phyloP scores from a whole-genome alignment of 1,140 invertebrate genomes.

The Lanistes nyassanus region DNA sequence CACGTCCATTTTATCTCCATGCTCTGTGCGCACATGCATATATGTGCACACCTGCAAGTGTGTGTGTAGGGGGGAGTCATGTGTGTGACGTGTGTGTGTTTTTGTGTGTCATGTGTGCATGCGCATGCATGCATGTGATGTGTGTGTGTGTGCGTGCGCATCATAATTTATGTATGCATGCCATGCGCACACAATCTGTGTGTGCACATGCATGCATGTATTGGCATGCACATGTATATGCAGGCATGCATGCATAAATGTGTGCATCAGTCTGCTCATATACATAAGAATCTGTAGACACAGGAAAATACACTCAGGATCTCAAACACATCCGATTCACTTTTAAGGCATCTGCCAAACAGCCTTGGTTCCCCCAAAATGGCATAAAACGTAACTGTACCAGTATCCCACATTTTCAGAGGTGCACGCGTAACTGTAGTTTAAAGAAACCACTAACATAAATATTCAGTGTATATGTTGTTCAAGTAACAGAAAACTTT shows the following conservation, averaged over 20 bases:
- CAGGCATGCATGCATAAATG: background rate
- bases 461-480: too few relatives aligned
- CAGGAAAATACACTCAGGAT: background rate
- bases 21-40: background rate
- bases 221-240: background rate
- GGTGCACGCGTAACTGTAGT: too few relatives aligned
- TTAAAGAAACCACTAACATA: too few relatives aligned
- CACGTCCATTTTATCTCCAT: background rate
- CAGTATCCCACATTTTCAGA: too few relatives aligned
- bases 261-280: background rate
- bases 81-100: background rate
- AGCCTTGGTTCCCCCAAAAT: background rate
- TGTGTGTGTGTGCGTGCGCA: constrained; percentile 9
- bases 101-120: constrained; percentile 1
- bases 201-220: background rate
- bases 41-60: background rate
- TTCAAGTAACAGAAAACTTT: constrained; percentile 8
- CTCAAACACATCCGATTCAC: background rate
- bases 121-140: background rate
- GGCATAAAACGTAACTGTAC: background rate
- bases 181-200: background rate
- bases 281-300: background rate
- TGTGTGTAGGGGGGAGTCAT: background rate
- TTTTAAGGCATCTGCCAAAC: background rate
- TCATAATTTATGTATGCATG: background rate